A percentile compares a stretch with the other conserved stretches of the same genome.
Evolutionary conservation across 2,797 vertebrate species (phyloP).

Genomic region (Cossypha niveicapilla): DNA sequence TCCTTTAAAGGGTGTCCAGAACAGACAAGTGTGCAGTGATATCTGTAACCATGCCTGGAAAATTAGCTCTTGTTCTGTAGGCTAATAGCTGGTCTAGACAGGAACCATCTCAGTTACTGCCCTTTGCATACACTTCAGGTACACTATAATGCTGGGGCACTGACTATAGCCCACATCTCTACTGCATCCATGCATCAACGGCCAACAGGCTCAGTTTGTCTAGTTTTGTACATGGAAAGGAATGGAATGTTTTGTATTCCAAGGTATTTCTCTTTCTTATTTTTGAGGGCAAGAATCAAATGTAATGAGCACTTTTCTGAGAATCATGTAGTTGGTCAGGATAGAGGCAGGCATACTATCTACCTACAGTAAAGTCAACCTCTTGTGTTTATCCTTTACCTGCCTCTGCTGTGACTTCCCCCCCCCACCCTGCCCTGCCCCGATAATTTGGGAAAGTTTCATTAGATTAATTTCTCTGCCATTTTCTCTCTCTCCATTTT

Average conservation of each 20-base stretch:
- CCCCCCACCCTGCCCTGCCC: rapidly evolving
- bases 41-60: background rate
- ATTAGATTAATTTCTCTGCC: background rate
- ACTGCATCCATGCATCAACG: background rate
- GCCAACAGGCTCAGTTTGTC: background rate
- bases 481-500: background rate
- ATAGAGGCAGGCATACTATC: background rate
- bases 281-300: background rate
- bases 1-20: background rate
- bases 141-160: background rate
- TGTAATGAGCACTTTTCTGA: background rate
- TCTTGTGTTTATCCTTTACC: background rate
- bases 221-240: background rate
- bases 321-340: background rate
- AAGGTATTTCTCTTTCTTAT: background rate
- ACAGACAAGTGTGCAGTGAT: background rate
- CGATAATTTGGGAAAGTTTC: background rate
- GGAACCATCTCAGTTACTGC: background rate
- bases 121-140: background rate
- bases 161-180: background rate
- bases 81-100: background rate
- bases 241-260: background rate
- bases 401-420: background rate
- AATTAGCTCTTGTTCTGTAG: background rate
- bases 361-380: background rate